These are phyloP conservation scores for Amphimedon queenslandica DNA, from an alignment of 37 sponge, comb jelly and placozoan genomes.

Conservation along the genomic window DNA sequence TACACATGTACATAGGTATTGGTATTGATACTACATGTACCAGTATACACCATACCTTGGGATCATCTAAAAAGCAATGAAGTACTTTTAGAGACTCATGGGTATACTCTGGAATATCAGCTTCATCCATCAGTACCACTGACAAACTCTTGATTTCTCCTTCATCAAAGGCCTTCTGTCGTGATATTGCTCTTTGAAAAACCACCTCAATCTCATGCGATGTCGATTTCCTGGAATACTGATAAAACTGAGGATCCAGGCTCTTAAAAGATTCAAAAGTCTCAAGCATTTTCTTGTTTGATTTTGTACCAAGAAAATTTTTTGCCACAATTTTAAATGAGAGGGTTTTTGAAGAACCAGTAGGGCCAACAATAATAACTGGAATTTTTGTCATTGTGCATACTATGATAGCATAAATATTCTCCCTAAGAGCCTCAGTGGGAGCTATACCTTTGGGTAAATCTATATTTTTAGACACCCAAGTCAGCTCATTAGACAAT, in stretches of 20 bases:
- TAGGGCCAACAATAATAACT: conserved; percentile 72
- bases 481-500: conserved; percentile 25
- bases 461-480: conserved; percentile 9
- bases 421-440: conserved; percentile 72
- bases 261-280: conserved; percentile 26
- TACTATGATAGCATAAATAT: conserved; percentile 57
- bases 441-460: conserved; percentile 62
- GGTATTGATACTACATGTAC: too few species aligned
- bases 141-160: conserved; percentile 7
- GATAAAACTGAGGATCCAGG: conserved; percentile 68
- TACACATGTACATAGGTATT: not conserved
- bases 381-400: conserved; percentile 51
- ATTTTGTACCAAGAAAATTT: conserved; percentile 30
- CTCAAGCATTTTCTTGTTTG: conserved; percentile 11
- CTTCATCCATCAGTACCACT: conserved; percentile 73
- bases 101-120: conserved; percentile 65
- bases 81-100: conserved; percentile 74
- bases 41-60: conserved; percentile 13
- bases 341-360: conserved; percentile 75
- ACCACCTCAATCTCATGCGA: conserved; percentile 67
- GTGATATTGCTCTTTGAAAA: conserved; percentile 52
- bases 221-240: conserved; percentile 67
- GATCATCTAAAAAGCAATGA: conserved; percentile 68
- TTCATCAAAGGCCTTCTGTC: conserved; percentile 26
- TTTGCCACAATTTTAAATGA: conserved; percentile 51